A percentile compares a stretch with the other conserved stretches of the same genome.
phyloP scores from a whole-genome alignment of 2,113 vertebrate species.

The Edolisoma coerulescens region DNA sequence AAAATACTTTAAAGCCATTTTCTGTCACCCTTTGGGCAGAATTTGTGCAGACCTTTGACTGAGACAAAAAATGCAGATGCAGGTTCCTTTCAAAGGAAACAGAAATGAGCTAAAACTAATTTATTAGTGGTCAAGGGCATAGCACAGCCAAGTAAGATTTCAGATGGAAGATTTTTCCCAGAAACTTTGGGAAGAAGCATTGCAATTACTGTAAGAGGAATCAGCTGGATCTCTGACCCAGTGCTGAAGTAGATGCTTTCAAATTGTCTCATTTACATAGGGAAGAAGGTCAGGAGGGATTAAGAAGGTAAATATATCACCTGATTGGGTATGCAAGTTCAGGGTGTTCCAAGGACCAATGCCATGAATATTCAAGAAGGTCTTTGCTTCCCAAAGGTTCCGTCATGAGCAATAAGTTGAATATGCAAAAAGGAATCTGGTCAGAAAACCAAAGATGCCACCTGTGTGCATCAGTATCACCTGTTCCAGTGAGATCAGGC shows the following conservation, averaged over 20 bases:
- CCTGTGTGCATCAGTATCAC: background rate
- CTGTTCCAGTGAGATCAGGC: background rate
- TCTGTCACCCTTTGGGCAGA: background rate
- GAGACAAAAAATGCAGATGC: background rate
- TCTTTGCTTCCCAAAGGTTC: background rate
- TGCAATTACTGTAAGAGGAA: background rate
- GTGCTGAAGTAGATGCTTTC: background rate
- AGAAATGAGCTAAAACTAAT: background rate
- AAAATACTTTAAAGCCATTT: background rate
- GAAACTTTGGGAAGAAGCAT: background rate
- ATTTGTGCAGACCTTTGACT: background rate
- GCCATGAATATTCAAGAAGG: background rate
- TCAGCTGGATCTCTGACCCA: background rate
- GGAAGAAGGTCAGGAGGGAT: conserved; percentile 14
- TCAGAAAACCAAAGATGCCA: background rate
- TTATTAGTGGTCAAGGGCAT: background rate
- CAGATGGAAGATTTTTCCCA: background rate
- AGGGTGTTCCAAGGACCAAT: background rate
- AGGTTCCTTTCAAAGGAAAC: background rate
- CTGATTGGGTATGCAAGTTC: background rate
- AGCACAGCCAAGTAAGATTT: background rate
- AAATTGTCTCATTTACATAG: background rate
- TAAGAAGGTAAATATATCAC: background rate
- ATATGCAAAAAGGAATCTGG: background rate
- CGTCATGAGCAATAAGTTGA: background rate